phyloP scores from a whole-genome alignment of 2,888 invertebrate species.

The Linnaemya vulpina region DNA sequence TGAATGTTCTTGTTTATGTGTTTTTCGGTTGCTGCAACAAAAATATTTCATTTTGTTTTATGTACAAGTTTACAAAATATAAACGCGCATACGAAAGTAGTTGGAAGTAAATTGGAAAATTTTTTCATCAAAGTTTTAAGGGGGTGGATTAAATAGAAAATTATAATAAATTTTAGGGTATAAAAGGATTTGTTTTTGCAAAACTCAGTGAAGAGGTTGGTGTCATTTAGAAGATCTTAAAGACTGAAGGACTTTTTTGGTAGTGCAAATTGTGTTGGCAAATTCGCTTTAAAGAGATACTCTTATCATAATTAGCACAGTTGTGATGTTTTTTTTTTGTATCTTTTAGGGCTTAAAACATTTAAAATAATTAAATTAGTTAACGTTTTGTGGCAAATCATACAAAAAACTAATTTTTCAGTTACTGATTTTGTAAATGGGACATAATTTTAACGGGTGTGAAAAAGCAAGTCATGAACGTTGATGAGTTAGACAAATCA shows the following conservation, averaged over 20 bases:
- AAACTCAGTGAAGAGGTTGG: slow-evolving; percentile 2
- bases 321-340: neutral
- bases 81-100: slow-evolving; percentile 51
- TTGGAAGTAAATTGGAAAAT: slow-evolving; percentile 49
- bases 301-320: neutral
- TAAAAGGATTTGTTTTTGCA: neutral
- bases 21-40: neutral
- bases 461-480: no score
- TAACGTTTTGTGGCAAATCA: no score
- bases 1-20: slow-evolving; percentile 26
- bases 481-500: no score
- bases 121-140: slow-evolving; percentile 49
- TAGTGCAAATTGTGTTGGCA: neutral
- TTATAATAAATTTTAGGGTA: slow-evolving; percentile 14
- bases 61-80: slow-evolving; percentile 22
- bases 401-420: no score
- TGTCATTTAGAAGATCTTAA: neutral
- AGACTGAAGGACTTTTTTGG: neutral
- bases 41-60: neutral
- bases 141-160: slow-evolving; percentile 1
- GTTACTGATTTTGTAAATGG: no score
- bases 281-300: neutral
- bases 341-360: no score
- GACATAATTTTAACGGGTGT: no score
- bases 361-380: no score